Evolutionary conservation across 2,888 invertebrate species (phyloP).

Genomic region (Muschampia plurimacula): DNA sequence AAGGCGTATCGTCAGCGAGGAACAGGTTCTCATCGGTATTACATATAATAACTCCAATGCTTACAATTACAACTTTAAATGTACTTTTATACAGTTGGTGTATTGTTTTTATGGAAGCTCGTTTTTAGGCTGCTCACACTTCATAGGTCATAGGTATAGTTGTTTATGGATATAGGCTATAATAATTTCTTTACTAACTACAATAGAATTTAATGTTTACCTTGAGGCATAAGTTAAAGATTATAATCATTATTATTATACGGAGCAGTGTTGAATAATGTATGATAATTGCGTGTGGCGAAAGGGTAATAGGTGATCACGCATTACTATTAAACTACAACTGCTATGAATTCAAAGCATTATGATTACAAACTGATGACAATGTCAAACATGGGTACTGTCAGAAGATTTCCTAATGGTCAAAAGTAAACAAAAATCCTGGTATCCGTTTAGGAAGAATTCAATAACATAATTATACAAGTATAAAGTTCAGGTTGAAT

Average conservation of each 20-base stretch:
- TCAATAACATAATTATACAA: too few relatives aligned
- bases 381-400: too few relatives aligned
- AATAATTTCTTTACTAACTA: too few relatives aligned
- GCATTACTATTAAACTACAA: neutral
- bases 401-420: too few relatives aligned
- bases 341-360: too few relatives aligned
- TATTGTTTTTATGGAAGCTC: slow-evolving; percentile 8
- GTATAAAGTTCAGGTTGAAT: too few relatives aligned
- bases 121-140: neutral
- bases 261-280: slow-evolving; percentile 3
- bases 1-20: slow-evolving; percentile 20
- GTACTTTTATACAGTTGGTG: slow-evolving; percentile 14
- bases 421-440: too few relatives aligned
- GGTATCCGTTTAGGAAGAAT: too few relatives aligned
- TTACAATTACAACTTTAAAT: neutral
- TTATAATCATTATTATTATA: neutral
- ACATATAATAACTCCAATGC: slow-evolving; percentile 29
- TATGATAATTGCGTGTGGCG: slow-evolving; percentile 16
- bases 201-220: too few relatives aligned
- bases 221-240: too few relatives aligned
- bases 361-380: too few relatives aligned
- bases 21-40: slow-evolving; percentile 35
- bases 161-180: too few relatives aligned
- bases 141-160: neutral
- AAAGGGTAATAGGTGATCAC: slow-evolving; percentile 12